A percentile compares a stretch with the other conserved stretches of the same genome.
phyloP scores from a whole-genome alignment of 2,888 invertebrate genomes.

The Camptogramma bilineatum region DNA sequence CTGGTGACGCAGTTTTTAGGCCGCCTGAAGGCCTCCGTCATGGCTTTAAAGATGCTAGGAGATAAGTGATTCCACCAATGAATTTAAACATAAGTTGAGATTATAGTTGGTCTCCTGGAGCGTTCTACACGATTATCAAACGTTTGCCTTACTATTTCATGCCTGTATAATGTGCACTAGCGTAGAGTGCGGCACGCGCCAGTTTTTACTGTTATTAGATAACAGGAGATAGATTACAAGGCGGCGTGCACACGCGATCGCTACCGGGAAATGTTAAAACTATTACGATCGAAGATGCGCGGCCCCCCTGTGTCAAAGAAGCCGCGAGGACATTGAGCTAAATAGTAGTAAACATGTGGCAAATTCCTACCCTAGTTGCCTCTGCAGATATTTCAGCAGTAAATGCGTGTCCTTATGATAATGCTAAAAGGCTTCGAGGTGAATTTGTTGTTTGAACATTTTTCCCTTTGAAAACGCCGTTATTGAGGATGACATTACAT shows the following conservation, averaged over 20 bases:
- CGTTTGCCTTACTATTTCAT: too few species aligned
- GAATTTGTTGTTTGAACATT: background rate
- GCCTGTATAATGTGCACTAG: slow-evolving; percentile 9
- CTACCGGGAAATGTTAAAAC: slow-evolving; percentile 34
- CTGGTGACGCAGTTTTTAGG: too few species aligned
- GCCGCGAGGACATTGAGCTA: background rate
- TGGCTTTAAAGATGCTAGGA: too few species aligned
- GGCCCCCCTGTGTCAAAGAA: background rate
- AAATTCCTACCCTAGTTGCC: background rate
- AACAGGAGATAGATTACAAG: slow-evolving; percentile 63
- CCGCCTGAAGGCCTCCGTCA: too few species aligned
- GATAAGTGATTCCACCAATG: too few species aligned
- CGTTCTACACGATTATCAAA: too few species aligned
- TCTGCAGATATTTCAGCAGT: too few species aligned
- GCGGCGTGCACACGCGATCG: slow-evolving; percentile 49
- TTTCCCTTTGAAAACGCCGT: background rate
- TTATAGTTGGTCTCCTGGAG: background rate
- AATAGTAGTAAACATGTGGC: background rate
- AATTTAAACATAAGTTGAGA: too few species aligned
- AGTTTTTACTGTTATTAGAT: slow-evolving; percentile 67
- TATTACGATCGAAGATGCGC: slow-evolving; percentile 20
- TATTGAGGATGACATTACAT: background rate
- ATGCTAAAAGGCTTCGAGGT: background rate
- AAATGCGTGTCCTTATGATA: too few species aligned
- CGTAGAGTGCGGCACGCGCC: slow-evolving; percentile 49